Conservation (phyloP, 2,797 vertebrate species). For the Sternarchorhynchus goeldii region DNA sequence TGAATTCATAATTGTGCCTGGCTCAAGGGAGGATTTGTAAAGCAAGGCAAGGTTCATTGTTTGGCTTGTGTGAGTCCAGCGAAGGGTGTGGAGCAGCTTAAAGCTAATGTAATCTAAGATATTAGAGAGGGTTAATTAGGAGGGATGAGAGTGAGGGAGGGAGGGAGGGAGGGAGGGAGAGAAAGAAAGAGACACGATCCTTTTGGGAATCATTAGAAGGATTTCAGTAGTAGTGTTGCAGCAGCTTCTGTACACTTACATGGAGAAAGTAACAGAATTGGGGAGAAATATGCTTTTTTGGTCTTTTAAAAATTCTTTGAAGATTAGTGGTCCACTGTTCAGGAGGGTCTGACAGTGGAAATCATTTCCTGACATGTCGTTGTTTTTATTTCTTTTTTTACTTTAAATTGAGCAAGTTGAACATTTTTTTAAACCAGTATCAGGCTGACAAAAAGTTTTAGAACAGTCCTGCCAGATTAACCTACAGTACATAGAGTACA, state of each 20-base stretch:
- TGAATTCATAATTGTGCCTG: conserved; percentile 86
- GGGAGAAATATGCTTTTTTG: not conserved
- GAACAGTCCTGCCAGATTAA: too few relatives aligned
- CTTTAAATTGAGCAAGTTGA: not conserved
- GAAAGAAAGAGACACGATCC: conserved; percentile 61
- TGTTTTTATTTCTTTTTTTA: not conserved
- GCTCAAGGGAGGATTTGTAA: conserved; percentile 84
- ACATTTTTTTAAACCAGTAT: too few relatives aligned
- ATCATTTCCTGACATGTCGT: too few relatives aligned
- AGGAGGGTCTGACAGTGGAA: not conserved
- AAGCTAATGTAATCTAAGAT: conserved; percentile 87
- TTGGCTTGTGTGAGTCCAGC: conserved; percentile 76
- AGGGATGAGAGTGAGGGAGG: conserved; percentile 60
- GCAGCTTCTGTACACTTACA: conserved; percentile 11
- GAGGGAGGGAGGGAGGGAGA: conserved; percentile 60
- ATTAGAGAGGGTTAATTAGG: conserved; percentile 86
- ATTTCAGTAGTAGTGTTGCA: conserved; percentile 17
- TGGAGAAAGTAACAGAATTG: not conserved
- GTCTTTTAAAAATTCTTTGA: not conserved
- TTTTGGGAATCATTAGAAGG: conserved; percentile 46
- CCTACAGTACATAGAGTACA: too few relatives aligned
- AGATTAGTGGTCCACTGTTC: not conserved
- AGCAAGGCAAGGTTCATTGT: conserved; percentile 83
- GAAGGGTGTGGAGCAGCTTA: conserved; percentile 78
- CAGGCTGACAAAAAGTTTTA: too few relatives aligned